Evolutionary conservation across 2,797 vertebrate genomes (phyloP), one percentile per base, ranked within the genome.

Genomic region (Gallirallus australis): DNA sequence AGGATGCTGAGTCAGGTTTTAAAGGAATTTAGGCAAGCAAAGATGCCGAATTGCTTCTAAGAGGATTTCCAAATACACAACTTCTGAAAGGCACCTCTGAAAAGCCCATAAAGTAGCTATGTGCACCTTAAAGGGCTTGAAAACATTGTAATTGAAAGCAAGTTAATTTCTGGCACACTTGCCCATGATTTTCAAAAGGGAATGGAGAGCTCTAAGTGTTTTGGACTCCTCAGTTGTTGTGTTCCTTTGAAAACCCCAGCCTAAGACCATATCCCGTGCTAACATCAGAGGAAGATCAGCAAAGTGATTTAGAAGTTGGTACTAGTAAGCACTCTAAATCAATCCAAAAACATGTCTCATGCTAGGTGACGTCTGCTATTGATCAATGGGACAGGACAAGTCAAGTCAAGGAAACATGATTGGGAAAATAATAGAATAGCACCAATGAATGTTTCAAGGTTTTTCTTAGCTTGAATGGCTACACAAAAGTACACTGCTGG

Each of bases 381-480:
- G 96, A 96, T 96, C 81, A 94, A 96, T 95, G 75, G 64, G 59
- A 93, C 60, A 86, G 68, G 60, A 84, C 64, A 90, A 94, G 70
- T 71, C 57, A 95, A 96, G 82, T 76, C 94, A 96, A 91, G 77
- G 80, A 93, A 96, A 96, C 68, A 76, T 75, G 78, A 96, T 54
- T 79, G 86, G 88, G 70, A 93, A 96, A 94, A 91, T 95, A 96
- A 95, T 92, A 95, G 94, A 96, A 63, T 73, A 82, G 33, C 16
- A 31, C 17, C 54, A 70, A 39, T 79, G 33, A 76, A 94, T 50
- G 52, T 79, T 91, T 94, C 87, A 93, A 94, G 63, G 64, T 57
- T 93, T 91, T 88, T 70, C 48, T 90, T 90, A 84, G 66, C 23
- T 66, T 80, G 63, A 88, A 52, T 10, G 14, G 68, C 33, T 50